Evolutionary conservation across 2,797 vertebrate species (phyloP).

Genomic region (Scyliorhinus canicula): DNA sequence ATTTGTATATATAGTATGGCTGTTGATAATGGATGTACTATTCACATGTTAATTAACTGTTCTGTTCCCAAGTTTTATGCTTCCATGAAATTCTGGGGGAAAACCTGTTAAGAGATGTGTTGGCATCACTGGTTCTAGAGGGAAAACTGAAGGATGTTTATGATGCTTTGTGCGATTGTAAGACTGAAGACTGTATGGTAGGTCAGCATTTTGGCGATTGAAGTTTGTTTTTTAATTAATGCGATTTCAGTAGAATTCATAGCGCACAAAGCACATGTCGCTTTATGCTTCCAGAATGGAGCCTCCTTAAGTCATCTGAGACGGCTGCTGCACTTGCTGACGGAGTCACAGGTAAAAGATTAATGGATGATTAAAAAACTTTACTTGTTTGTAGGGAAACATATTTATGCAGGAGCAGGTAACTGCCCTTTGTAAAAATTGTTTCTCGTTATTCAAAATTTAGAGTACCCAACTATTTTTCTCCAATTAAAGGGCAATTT

Average conservation of each 20-base stretch:
- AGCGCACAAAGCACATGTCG: conserved; percentile 33
- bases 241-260: conserved; percentile 27
- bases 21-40: background rate
- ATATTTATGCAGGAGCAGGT: background rate
- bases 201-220: conserved; percentile 26
- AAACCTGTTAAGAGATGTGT: conserved; percentile 36
- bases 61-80: conserved; percentile 39
- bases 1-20: background rate
- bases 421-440: too few species aligned
- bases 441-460: too few species aligned
- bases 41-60: conserved; percentile 15
- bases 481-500: too few species aligned
- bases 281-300: conserved; percentile 35
- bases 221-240: conserved; percentile 26
- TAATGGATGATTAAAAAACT: background rate
- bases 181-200: conserved; percentile 40
- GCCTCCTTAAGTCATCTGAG: conserved; percentile 21
- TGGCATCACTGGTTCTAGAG: conserved; percentile 39
- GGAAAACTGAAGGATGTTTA: conserved; percentile 39
- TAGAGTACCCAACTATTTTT: too few species aligned
- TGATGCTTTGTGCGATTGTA: conserved; percentile 39
- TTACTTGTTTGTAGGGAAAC: background rate
- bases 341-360: background rate
- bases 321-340: conserved; percentile 16
- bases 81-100: conserved; percentile 40